These are phyloP conservation scores for Cancer borealis DNA, from an alignment of 2,888 invertebrate genomes.

Conservation along the genomic window DNA sequence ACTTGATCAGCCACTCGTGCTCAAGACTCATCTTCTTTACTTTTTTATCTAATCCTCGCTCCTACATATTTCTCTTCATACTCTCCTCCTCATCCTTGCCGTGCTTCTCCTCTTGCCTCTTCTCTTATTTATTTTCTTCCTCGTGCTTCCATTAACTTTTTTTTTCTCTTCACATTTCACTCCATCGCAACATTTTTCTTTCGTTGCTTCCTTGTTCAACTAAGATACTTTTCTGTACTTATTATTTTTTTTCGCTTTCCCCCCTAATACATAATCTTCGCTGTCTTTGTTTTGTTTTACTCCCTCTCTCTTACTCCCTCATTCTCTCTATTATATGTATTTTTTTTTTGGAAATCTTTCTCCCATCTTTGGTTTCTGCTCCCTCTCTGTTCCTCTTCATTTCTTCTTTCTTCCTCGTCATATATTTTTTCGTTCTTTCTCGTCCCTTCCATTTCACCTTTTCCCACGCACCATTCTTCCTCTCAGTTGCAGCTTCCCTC, in stretches of 20 bases:
- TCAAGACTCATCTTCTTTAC: background rate
- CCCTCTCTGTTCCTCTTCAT: slow-evolving; percentile 18
- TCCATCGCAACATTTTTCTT: background rate
- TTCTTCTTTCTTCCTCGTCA: background rate
- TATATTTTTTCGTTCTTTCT: background rate
- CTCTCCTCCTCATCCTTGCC: background rate
- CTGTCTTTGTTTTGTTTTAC: background rate
- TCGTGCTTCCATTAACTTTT: background rate
- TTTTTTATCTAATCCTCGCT: background rate
- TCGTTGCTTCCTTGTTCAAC: background rate
- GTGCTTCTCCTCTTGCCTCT: background rate
- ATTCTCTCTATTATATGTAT: background rate
- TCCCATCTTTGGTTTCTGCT: slow-evolving; percentile 15
- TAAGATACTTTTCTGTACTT: background rate
- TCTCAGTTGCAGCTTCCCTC: background rate
- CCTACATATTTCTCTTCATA: background rate
- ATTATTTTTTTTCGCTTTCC: background rate
- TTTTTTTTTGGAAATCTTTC: background rate
- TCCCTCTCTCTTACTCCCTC: background rate
- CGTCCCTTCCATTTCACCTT: background rate
- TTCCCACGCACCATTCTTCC: background rate
- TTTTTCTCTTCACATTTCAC: background rate
- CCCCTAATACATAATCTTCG: background rate
- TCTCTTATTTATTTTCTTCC: background rate
- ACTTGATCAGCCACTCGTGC: background rate